phyloP scores from a whole-genome alignment of 2,888 invertebrate species.

The Molanna angustata region DNA sequence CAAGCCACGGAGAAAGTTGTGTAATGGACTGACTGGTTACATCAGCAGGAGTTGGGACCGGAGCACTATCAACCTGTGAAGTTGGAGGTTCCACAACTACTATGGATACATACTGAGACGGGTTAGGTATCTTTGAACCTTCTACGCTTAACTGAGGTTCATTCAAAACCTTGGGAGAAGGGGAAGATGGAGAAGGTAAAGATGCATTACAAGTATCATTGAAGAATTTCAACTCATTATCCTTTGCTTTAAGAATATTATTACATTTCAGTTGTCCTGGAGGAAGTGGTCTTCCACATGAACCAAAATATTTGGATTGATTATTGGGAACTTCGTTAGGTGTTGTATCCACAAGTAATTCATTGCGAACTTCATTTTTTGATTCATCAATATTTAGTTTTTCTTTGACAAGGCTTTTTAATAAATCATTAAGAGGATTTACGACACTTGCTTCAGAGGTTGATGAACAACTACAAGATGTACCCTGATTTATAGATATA shows the following conservation, averaged over 20 bases:
- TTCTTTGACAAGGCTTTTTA: slow-evolving; percentile 53
- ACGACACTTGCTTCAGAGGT: slow-evolving; percentile 42
- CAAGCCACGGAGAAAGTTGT: slow-evolving; percentile 80
- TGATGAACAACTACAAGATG: slow-evolving; percentile 51
- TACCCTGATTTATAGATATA: slow-evolving; percentile 30
- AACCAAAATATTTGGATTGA: slow-evolving; percentile 62
- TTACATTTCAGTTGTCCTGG: slow-evolving; percentile 90
- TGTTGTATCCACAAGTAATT: slow-evolving; percentile 44
- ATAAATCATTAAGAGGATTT: slow-evolving; percentile 51
- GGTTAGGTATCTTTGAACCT: slow-evolving; percentile 42
- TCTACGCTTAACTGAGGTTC: slow-evolving; percentile 47
- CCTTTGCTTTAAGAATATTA: slow-evolving; percentile 82
- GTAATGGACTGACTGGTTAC: slow-evolving; percentile 60
- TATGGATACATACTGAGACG: slow-evolving; percentile 52
- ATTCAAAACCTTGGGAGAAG: slow-evolving; percentile 55
- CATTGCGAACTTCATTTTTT: slow-evolving; percentile 60
- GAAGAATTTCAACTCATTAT: slow-evolving; percentile 51
- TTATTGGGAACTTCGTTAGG: slow-evolving; percentile 66
- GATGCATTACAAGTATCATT: slow-evolving; percentile 50
- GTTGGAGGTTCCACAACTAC: slow-evolving; percentile 52
- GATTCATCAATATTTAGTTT: slow-evolving; percentile 63
- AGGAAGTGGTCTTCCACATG: slow-evolving; percentile 71
- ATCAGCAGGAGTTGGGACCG: slow-evolving; percentile 51
- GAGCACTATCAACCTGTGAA: slow-evolving; percentile 43
- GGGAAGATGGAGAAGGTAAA: slow-evolving; percentile 48